Evolutionary conservation across 2,797 vertebrate genomes (phyloP), one percentile per base, ranked within the genome.

Genomic region (Echeneis naucrates): DNA sequence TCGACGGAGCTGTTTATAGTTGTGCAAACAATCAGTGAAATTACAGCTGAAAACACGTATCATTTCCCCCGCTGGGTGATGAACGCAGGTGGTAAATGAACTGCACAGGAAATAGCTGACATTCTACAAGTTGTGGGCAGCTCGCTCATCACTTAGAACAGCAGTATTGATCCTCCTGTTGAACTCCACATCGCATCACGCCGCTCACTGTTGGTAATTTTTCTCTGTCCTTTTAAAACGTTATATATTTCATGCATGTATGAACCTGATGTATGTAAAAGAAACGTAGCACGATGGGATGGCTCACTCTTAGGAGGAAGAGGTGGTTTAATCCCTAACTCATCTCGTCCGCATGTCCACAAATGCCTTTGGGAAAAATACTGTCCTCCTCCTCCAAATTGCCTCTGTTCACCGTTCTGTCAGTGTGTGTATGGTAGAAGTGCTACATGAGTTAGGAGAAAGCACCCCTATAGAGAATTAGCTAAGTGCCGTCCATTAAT

Each of bases 111-210:
- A n/a, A 32, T 17, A 14, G 6, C 57, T 45, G 57, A 30, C 40
- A 32, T 14, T 21, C 17, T 45, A 38, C 54, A 24, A 38, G 35
- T 57, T 38, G 26, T 57, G 10, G 14, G 54, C 35, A 24, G 21
- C 35, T 57, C 54, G 23, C 54, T 47, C 42, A 47, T 21, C 58
- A 60, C 11, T 45, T 21, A 21, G 27, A 47, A 47, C 27, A 33
- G 44, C 40, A 21, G 26, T 47, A 45, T 60, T 47, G 19, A 47
- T 60, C 26, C 21, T 47, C 14, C 27, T 60, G 42, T 44, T 33
- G 19, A 60, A 33, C 27, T 60, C 58, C 26, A 27, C 40, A 60
- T 21, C 47, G 13, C 11, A 24, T 11, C 12, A 48, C 48, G 47
- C 4, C 38, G 44, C 8, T 42, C 37, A 19, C 26, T 7, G 17